Percentiles rank a stretch among this genome's conserved stretches.
Evolutionary conservation across 2,113 vertebrate genomes (phyloP).

Genomic region (Melanocharis versteri): DNA sequence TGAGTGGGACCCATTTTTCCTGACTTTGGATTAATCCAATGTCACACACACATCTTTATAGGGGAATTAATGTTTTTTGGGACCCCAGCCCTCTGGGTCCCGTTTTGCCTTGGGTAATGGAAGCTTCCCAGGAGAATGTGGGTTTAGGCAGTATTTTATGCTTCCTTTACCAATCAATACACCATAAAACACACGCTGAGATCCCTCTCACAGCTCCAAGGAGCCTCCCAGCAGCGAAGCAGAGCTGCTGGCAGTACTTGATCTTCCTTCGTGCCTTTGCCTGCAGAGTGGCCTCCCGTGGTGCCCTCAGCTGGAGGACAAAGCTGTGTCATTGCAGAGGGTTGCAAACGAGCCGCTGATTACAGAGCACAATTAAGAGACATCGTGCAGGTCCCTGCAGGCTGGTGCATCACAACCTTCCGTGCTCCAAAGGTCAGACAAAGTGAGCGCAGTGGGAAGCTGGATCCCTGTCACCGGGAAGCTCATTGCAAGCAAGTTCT

Average conservation of each 20-base stretch:
- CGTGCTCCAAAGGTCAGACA: background rate
- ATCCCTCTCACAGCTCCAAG: background rate
- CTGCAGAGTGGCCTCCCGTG: background rate
- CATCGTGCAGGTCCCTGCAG: background rate
- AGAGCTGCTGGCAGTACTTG: background rate
- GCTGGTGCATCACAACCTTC: background rate
- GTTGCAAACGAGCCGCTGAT: constrained; percentile 10
- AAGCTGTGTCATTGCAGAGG: constrained; percentile 18
- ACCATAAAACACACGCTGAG: background rate
- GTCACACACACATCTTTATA: background rate
- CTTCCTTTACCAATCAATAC: background rate
- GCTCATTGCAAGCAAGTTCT: background rate
- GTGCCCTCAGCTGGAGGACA: constrained; percentile 28
- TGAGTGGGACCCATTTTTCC: background rate
- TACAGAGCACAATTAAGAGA: constrained; percentile 9
- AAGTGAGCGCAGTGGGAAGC: background rate
- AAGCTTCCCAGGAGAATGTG: background rate
- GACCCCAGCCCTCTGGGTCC: background rate
- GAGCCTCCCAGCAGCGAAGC: background rate
- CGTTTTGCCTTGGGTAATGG: background rate
- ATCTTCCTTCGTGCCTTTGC: background rate
- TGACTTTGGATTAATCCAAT: background rate
- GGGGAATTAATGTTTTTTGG: background rate
- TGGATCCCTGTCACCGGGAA: background rate
- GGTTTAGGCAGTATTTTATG: background rate